phyloP scores from a whole-genome alignment of 1,140 invertebrate species.

The Dysdera silvatica region DNA sequence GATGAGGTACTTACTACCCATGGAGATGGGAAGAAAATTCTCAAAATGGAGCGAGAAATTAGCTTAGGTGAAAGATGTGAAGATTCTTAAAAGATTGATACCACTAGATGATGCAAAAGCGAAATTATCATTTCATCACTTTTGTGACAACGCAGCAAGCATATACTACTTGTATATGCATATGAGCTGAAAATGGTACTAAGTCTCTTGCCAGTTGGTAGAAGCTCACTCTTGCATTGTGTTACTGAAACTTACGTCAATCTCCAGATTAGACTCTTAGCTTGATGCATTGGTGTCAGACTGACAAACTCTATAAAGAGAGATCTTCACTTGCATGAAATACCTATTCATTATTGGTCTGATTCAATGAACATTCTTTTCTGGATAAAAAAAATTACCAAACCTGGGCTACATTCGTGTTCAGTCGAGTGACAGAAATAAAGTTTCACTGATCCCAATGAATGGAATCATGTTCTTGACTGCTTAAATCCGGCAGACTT shows the following conservation, averaged over 20 bases:
- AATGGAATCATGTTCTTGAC: background rate
- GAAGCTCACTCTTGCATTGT: too few relatives aligned
- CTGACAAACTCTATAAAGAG: background rate
- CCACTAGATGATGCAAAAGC: too few relatives aligned
- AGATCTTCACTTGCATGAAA: background rate
- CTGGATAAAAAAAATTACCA: background rate
- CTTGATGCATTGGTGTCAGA: background rate
- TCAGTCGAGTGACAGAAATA: background rate
- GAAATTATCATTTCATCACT: too few relatives aligned
- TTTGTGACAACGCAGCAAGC: too few relatives aligned
- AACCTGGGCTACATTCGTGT: background rate
- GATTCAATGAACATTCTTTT: background rate
- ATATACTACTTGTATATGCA: too few relatives aligned
- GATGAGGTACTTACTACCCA: too few relatives aligned
- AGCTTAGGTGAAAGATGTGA: too few relatives aligned
- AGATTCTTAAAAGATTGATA: too few relatives aligned
- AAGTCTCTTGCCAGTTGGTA: too few relatives aligned
- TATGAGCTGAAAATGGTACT: too few relatives aligned
- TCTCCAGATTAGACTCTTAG: background rate
- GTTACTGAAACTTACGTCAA: background rate
- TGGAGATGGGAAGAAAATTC: too few relatives aligned
- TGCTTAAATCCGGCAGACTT: background rate
- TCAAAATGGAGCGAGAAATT: too few relatives aligned
- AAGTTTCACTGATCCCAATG: background rate
- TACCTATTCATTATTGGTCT: background rate